Percentiles rank a stretch among this genome's conserved stretches.
Conservation (phyloP, 1,140 invertebrate genomes). For the Holotrichia oblita region DNA sequence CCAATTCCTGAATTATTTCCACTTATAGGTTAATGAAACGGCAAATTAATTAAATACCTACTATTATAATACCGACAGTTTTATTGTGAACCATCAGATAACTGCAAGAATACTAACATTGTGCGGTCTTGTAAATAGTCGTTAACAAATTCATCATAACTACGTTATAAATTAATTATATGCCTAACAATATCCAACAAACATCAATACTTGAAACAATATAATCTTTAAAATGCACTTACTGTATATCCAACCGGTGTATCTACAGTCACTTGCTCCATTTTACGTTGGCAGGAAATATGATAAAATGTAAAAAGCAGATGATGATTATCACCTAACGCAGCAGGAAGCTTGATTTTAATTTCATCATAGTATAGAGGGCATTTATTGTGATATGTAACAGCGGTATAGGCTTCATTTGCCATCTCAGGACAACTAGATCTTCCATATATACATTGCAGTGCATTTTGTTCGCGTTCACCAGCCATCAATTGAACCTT, state of each 20-base stretch:
- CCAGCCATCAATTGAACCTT: constrained; percentile 90
- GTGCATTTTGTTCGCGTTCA: constrained; percentile 76
- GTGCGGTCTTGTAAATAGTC: no score
- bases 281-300: constrained; percentile 93
- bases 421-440: constrained; percentile 92
- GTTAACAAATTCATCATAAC: no score
- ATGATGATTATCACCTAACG: constrained; percentile 88
- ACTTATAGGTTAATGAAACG: no score
- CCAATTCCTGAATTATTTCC: no score
- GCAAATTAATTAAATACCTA: no score
- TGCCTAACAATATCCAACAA: no score
- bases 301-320: constrained; percentile 97
- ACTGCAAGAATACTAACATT: no score
- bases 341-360: constrained; percentile 89
- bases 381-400: constrained; percentile 93
- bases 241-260: constrained; percentile 95
- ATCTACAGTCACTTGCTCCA: constrained; percentile 83
- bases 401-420: constrained; percentile 86
- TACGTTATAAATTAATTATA: no score
- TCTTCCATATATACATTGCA: constrained; percentile 90
- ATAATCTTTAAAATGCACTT: constrained; percentile 56
- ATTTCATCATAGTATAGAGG: constrained; percentile 96
- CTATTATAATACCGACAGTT: no score
- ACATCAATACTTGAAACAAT: no score
- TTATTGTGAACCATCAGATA: no score